Evolutionary conservation across 2,888 invertebrate species (phyloP).

Genomic region (Steromphala cineraria): DNA sequence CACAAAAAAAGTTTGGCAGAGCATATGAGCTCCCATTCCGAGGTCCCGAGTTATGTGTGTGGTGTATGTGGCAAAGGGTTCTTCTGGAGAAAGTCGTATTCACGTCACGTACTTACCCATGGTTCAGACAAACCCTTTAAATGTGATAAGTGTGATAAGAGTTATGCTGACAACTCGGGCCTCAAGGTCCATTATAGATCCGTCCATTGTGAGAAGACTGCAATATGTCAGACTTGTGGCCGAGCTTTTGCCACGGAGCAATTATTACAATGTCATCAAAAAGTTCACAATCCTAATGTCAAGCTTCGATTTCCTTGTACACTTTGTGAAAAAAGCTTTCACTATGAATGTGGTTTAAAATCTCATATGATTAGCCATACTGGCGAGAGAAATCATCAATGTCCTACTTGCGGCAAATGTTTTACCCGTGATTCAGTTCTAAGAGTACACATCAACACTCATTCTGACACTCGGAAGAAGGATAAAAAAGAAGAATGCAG

Average conservation of each 20-base stretch:
- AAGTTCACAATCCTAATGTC: background rate
- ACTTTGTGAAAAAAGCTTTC: background rate
- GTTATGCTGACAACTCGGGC: background rate
- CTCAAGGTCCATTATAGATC: background rate
- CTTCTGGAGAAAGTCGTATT: conserved; percentile 19
- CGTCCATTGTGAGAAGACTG: background rate
- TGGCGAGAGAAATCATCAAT: too few species aligned
- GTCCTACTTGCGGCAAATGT: too few species aligned
- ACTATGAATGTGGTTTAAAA: too few species aligned
- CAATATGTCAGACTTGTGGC: background rate
- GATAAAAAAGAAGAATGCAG: too few species aligned
- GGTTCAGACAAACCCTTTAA: background rate
- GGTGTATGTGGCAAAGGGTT: conserved; percentile 30
- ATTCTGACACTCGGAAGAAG: too few species aligned
- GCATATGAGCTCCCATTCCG: conserved; percentile 25
- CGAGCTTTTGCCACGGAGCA: background rate
- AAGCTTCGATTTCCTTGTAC: background rate
- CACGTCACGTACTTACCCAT: conserved; percentile 31
- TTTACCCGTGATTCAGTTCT: too few species aligned
- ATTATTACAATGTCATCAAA: background rate
- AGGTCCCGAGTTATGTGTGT: conserved; percentile 26
- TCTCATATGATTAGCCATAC: too few species aligned
- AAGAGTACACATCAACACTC: too few species aligned
- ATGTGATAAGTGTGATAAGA: conserved; percentile 32
- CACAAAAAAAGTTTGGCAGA: conserved; percentile 9